Percentiles rank a stretch among this genome's conserved stretches.
phyloP scores from a whole-genome alignment of 2,797 vertebrate genomes.

The Hirundo rustica region DNA sequence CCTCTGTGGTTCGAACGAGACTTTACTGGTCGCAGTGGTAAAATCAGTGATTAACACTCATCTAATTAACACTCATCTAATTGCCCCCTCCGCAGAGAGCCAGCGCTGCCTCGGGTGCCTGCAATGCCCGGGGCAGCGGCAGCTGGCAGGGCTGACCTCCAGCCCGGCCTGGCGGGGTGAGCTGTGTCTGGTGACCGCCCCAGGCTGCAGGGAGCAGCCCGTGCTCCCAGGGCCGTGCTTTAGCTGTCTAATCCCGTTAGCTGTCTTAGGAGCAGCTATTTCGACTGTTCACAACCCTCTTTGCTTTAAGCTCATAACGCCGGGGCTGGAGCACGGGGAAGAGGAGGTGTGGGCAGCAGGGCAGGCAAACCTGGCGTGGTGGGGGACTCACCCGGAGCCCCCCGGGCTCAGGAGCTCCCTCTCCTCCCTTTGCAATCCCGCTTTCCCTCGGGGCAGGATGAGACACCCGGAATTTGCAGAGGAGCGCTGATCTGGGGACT shows the following conservation, averaged over 20 bases:
- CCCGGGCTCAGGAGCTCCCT: background rate
- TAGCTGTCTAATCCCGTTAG: constrained; percentile 39
- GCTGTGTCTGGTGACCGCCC: background rate
- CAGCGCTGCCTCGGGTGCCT: background rate
- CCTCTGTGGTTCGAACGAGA: too few species aligned
- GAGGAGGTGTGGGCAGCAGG: background rate
- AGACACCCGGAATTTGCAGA: background rate
- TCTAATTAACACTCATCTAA: background rate
- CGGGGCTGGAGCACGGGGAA: background rate
- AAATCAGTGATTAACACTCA: background rate
- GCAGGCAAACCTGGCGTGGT: background rate
- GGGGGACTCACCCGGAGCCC: background rate
- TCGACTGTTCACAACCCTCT: constrained; percentile 32
- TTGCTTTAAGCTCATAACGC: constrained; percentile 49
- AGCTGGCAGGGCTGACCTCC: rapidly evolving
- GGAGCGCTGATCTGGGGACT: rapidly evolving
- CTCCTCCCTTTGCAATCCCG: background rate
- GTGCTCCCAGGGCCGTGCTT: background rate
- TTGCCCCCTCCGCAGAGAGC: background rate
- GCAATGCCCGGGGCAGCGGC: background rate
- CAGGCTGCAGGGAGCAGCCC: background rate
- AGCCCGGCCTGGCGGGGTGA: background rate
- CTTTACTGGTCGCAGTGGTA: background rate
- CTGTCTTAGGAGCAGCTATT: constrained; percentile 44
- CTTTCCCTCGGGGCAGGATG: background rate